Percentiles rank a stretch among this genome's conserved stretches.
These are phyloP conservation scores for Psammodynastes pulverulentus DNA, from an alignment of 2,113 vertebrate genomes.

Conservation along the genomic window DNA sequence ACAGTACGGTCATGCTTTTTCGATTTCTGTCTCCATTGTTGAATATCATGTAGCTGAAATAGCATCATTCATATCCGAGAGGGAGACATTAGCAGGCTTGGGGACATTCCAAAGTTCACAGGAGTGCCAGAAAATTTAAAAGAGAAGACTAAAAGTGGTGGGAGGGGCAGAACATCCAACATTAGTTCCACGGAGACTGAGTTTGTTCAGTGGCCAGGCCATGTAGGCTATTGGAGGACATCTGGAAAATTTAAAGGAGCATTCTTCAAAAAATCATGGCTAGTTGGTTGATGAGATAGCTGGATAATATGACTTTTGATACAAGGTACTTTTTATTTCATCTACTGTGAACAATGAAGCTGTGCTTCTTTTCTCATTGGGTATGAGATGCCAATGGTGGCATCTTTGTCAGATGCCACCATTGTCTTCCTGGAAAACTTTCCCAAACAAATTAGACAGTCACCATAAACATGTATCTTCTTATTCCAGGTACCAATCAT, in stretches of 20 bases:
- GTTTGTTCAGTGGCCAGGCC: background rate
- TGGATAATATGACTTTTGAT: background rate
- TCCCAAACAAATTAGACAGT: background rate
- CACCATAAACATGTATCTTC: conserved; percentile 15
- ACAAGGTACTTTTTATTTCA: background rate
- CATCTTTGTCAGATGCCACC: background rate
- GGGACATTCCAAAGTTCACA: background rate
- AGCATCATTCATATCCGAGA: background rate
- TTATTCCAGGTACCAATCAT: conserved; percentile 78
- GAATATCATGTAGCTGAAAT: background rate
- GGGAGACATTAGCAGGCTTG: background rate
- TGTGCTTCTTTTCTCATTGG: background rate
- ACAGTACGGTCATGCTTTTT: background rate
- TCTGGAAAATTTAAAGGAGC: background rate
- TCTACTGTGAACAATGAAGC: background rate
- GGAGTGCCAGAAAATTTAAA: background rate
- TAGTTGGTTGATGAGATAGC: background rate
- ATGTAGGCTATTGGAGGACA: background rate
- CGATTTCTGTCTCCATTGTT: background rate
- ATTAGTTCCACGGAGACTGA: background rate
- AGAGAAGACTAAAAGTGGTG: background rate
- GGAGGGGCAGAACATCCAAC: background rate
- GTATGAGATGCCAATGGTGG: too few species aligned
- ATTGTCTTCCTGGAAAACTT: background rate
- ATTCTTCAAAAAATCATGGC: background rate